Evolutionary conservation across 1,140 invertebrate genomes (phyloP).

Genomic region (Chionoecetes opilio): DNA sequence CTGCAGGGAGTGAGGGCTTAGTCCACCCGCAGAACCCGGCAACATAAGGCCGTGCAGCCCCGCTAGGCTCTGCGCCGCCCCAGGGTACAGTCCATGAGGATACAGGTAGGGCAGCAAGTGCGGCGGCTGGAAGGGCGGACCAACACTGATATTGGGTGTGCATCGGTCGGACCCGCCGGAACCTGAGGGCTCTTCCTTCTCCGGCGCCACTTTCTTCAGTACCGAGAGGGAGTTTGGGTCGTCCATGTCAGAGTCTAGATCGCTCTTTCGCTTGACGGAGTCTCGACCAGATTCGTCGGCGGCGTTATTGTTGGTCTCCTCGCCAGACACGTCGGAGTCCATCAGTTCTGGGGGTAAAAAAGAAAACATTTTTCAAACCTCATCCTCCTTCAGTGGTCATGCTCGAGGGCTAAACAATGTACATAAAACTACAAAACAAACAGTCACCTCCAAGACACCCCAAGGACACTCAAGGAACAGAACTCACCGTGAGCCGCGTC

Average conservation of each 20-base stretch:
- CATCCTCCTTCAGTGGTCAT: background rate
- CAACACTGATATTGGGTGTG: constrained; percentile 90
- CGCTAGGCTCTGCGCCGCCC: constrained; percentile 85
- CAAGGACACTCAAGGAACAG: background rate
- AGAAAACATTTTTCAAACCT: background rate
- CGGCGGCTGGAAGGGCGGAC: constrained; percentile 92
- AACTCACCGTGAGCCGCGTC: constrained; percentile 78
- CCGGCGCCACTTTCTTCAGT: constrained; percentile 79
- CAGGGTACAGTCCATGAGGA: constrained; percentile 91
- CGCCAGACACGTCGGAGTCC: constrained; percentile 80
- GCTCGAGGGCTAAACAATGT: background rate
- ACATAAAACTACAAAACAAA: constrained; percentile 32
- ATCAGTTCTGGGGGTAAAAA: constrained; percentile 70
- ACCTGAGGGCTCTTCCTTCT: constrained; percentile 77
- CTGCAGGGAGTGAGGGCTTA: constrained; percentile 68
- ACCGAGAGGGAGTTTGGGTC: constrained; percentile 74
- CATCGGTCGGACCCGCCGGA: constrained; percentile 74
- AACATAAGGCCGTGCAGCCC: constrained; percentile 85
- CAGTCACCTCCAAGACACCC: background rate
- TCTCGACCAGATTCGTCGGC: constrained; percentile 79
- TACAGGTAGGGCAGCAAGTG: constrained; percentile 94
- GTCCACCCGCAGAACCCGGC: constrained; percentile 81
- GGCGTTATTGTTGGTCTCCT: constrained; percentile 81
- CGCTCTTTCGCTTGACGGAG: constrained; percentile 78
- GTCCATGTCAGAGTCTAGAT: constrained; percentile 79